Base-by-base conservation (phyloP, 2,113 vertebrate species). In the Prunella himalayana region DNA sequence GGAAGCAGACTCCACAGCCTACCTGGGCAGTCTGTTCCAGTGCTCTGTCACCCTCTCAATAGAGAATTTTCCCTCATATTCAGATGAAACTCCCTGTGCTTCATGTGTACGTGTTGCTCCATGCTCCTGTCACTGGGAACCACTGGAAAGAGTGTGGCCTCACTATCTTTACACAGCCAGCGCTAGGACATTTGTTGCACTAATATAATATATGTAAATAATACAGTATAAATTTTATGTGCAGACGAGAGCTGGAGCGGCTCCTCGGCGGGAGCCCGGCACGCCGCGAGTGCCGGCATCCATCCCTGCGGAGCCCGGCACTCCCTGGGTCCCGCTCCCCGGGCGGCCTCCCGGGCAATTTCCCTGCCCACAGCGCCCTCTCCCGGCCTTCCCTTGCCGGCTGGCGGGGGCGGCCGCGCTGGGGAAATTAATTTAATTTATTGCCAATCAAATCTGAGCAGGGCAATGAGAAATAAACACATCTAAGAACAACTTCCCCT, bases 31-130 rank as follows among this genome's bases (percentile, higher is more conserved):
- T 30, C 47, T 54, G 47, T 61, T 69, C 21, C 41, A 22, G 41
- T 35, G n/a, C 12, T 61, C 47, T 33, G 25, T 33, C 31, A 47
- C 15, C 21, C n/a, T 19, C 1, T 2, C 79, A 61, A 11, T 0
- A 42, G 31, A 42, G n/a, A 76, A 28, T 35, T 23, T 68, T 14
- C 0, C 18, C 35, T 76, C 15, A 4, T 42, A 31, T 49, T 82
- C 56, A 31, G 47, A 61, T 7, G 7, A 17, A 82, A 42, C 10
- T 61, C 54, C 3, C 20, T 28, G 25, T 49, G 41, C 31, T 69
- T 56, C 1, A 0, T 20, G 42, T 11, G 17, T 54, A 41, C 17
- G 20, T 13, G 1, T 27, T 54, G 47, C 27, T 30, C 31, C 17
- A 8, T 2, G 25, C 24, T 45, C 18, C 21, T 27, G 31, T 33